Evolutionary conservation across 2,113 vertebrate genomes (phyloP).

Genomic region (Cyanoderma ruficeps): DNA sequence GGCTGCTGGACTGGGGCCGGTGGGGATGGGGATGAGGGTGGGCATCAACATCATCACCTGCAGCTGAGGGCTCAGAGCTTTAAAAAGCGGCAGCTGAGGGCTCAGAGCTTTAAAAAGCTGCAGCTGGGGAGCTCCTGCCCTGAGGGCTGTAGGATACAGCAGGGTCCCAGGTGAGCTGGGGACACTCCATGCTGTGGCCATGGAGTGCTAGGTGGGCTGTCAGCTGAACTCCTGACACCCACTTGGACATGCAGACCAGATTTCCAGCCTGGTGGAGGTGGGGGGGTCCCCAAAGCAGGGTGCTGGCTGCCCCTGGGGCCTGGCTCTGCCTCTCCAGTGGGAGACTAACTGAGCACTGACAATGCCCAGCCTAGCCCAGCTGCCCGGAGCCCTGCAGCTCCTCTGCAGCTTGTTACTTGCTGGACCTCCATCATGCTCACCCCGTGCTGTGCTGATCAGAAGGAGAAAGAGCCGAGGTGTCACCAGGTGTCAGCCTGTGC

Average conservation of each 20-base stretch:
- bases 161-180: background rate
- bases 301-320: background rate
- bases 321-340: background rate
- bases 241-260: too few species aligned
- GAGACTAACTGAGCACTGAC: accelerated
- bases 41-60: background rate
- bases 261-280: background rate
- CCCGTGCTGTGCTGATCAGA: background rate
- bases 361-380: background rate
- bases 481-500: background rate
- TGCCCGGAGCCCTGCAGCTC: background rate
- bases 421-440: accelerated
- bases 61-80: background rate
- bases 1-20: background rate
- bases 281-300: accelerated
- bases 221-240: background rate
- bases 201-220: background rate
- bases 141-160: accelerated
- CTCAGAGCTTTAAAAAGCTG: background rate
- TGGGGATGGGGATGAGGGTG: too few species aligned
- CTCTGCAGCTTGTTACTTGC: background rate
- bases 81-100: background rate
- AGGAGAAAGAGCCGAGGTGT: background rate
- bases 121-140: background rate
- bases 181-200: accelerated